Evolutionary conservation across 2,113 vertebrate species (phyloP), one percentile per base, ranked within the genome.

Genomic region (Phyllopteryx taeniolatus): DNA sequence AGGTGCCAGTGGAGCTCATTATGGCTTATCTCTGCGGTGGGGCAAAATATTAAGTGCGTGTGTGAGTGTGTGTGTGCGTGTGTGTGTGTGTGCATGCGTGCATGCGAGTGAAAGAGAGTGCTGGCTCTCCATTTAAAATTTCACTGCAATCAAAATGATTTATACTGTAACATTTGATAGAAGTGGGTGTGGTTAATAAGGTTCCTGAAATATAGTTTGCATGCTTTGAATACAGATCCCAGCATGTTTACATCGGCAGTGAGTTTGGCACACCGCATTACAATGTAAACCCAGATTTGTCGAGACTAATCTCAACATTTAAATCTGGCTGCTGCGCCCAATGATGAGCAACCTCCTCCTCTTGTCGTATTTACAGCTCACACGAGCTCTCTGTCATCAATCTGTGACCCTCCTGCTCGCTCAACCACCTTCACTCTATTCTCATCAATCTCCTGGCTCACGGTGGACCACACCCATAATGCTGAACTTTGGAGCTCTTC

Each of bases 1-100:
- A 70, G 68, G 79, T 80, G 76, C 77, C 31, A 44, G 80, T 39
- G 43, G 77, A 92, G 86, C 88, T 91, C 87, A 91, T 92, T 91
- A 91, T 75, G 68, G 78, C 86, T 89, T 91, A 91, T 91, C 88
- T 86, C 73, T 31, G 57, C 51, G 74, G 72, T 56, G 67, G 27
- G 64, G 27, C 76, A 68, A 82, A 81, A 75, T 76, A 20, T 62
- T 78, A 56, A 73, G 13, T 83, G 78, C 67, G 53, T 2, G 42
- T 65, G 67, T 3, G 31, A 70, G 63, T 31, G 62, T 73, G 68
- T 47, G 19, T n/a, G 70, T 33, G 56, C 74, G 71, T 64, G 67
- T 59, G 47, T 27, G 63, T 63, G 53, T 64, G 67, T 11, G 1
- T 0, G 69, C 71, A 70, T 79, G 72, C 74, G 75, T 72, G 51